Conservation (phyloP, 2,888 invertebrate species). For the Erannis defoliaria region DNA sequence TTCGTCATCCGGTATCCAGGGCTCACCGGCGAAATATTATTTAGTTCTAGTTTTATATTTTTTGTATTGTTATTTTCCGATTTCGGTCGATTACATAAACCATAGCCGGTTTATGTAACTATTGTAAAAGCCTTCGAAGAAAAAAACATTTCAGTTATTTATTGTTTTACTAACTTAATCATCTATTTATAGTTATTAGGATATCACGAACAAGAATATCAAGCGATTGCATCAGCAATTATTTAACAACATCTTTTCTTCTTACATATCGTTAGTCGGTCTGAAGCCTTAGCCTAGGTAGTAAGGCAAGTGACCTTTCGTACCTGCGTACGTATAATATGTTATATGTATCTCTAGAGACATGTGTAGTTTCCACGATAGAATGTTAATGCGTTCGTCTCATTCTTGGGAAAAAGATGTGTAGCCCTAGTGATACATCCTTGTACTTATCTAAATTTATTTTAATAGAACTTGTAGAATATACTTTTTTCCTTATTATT, state of each 20-base stretch:
- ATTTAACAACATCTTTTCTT: background rate
- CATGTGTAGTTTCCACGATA: conserved; percentile 3
- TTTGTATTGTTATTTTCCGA: no score
- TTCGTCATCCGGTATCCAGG: no score
- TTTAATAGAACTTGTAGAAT: no score
- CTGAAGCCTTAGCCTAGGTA: background rate
- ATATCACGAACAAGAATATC: background rate
- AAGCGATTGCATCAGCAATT: background rate
- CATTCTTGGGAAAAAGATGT: background rate
- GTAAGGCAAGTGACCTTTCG: conserved; percentile 10
- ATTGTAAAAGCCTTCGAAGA: no score
- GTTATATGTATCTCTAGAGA: conserved; percentile 2
- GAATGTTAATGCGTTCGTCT: background rate
- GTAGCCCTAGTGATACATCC: background rate
- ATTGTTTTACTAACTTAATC: background rate
- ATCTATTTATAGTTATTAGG: background rate
- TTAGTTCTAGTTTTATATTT: no score
- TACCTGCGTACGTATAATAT: no score
- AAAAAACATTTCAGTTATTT: no score
- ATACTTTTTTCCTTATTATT: no score
- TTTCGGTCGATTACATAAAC: no score
- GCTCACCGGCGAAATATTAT: no score
- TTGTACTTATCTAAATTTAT: background rate
- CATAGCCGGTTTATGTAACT: no score
- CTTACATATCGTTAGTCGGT: background rate